Conservation (phyloP, 2,797 vertebrate species). For the Gouania willdenowi region DNA sequence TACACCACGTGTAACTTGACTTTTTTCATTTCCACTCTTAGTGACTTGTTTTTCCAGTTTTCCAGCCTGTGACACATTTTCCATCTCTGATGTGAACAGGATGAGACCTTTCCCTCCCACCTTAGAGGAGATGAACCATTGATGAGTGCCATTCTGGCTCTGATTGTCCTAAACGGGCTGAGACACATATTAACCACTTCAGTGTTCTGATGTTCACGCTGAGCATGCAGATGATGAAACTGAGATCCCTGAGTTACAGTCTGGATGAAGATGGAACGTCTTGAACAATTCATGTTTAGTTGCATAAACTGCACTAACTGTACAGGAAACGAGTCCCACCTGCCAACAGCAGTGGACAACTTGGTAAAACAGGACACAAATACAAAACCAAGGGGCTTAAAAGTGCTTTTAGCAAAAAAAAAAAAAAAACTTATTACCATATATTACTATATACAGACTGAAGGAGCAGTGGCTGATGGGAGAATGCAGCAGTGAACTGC, state of each 20-base stretch:
- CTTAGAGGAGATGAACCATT: too few relatives aligned
- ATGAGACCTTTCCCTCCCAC: too few relatives aligned
- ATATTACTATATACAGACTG: conserved; percentile 61
- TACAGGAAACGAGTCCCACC: background rate
- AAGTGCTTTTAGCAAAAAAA: conserved; percentile 69
- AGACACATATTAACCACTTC: too few relatives aligned
- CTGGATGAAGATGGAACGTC: conserved; percentile 24
- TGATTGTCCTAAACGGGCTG: too few relatives aligned
- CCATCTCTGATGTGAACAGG: too few relatives aligned
- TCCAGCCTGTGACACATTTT: too few relatives aligned
- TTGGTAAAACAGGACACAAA: conserved; percentile 37
- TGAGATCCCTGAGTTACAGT: conserved; percentile 68
- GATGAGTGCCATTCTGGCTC: too few relatives aligned
- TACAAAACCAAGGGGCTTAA: conserved; percentile 67
- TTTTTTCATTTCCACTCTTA: too few relatives aligned
- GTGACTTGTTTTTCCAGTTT: too few relatives aligned
- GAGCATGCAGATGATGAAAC: background rate
- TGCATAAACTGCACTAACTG: conserved; percentile 49
- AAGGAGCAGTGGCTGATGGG: too few relatives aligned
- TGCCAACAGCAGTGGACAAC: conserved; percentile 11
- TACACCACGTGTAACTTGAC: too few relatives aligned
- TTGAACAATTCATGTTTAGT: conserved; percentile 14
- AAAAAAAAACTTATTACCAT: conserved; percentile 25
- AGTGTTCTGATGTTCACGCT: background rate
- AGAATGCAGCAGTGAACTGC: too few relatives aligned